Conservation (phyloP, 2,888 invertebrate species). For the Idaea straminata region DNA sequence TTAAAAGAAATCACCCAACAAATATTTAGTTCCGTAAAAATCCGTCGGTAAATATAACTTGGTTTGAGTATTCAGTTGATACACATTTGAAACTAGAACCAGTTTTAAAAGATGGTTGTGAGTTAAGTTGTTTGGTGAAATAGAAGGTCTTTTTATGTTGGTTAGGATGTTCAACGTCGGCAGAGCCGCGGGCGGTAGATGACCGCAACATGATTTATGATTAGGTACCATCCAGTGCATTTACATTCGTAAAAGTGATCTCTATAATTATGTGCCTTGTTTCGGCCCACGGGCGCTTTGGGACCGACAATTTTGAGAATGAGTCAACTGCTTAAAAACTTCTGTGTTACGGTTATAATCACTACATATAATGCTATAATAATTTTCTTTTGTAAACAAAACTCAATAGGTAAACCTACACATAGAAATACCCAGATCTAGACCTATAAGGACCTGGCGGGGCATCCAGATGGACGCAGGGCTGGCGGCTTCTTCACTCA, state of each 20-base stretch:
- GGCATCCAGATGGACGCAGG: too few relatives aligned
- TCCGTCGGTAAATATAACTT: not conserved
- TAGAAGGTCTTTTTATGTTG: slow-evolving; percentile 26
- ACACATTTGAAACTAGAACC: slow-evolving; percentile 30
- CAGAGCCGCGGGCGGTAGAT: slow-evolving; percentile 76
- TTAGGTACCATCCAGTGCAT: slow-evolving; percentile 54
- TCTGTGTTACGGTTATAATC: slow-evolving; percentile 46
- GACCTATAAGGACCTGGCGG: too few relatives aligned
- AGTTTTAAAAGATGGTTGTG: slow-evolving; percentile 24
- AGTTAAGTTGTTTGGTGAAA: not conserved
- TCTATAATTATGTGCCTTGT: slow-evolving; percentile 70
- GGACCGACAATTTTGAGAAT: slow-evolving; percentile 31
- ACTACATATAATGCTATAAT: too few relatives aligned
- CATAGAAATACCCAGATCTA: too few relatives aligned
- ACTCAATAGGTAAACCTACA: too few relatives aligned
- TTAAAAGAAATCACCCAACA: not conserved
- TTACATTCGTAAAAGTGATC: slow-evolving; percentile 75
- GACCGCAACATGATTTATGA: slow-evolving; percentile 75
- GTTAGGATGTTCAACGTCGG: slow-evolving; percentile 44
- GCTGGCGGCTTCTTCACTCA: too few relatives aligned
- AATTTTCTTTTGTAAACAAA: too few relatives aligned
- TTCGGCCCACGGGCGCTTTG: slow-evolving; percentile 58
- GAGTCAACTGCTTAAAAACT: slow-evolving; percentile 42
- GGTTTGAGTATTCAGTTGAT: slow-evolving; percentile 25
- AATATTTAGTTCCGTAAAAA: not conserved